Conservation (phyloP, 2,113 vertebrate species). For the human region DNA sequence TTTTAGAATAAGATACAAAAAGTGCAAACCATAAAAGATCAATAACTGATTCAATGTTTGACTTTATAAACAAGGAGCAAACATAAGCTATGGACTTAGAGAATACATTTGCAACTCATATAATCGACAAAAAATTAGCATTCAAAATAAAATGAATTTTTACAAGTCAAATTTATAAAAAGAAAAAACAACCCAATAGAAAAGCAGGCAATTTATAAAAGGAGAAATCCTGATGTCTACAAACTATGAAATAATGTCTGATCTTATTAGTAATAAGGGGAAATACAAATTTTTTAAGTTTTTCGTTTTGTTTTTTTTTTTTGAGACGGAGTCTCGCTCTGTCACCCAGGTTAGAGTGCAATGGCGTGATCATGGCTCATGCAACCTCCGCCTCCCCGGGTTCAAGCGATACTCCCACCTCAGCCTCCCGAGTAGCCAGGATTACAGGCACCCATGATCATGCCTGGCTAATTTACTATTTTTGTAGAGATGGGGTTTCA, state of each 20-base stretch:
- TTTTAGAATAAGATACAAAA: background rate
- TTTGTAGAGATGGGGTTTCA: too few relatives aligned
- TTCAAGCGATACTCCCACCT: too few relatives aligned
- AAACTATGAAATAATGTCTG: background rate
- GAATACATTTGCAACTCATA: background rate
- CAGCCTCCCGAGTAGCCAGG: too few relatives aligned
- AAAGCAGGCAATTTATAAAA: background rate
- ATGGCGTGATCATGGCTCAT: too few relatives aligned
- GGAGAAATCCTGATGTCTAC: background rate
- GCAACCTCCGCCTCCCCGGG: too few relatives aligned
- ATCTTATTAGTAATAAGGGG: background rate
- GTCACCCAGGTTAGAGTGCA: too few relatives aligned
- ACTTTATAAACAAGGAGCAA: slow-evolving; percentile 28
- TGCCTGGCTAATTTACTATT: too few relatives aligned
- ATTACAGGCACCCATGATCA: too few relatives aligned
- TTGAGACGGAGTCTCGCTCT: too few relatives aligned
- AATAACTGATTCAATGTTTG: background rate
- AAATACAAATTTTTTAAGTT: background rate
- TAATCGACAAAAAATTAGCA: background rate
- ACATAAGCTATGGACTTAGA: background rate
- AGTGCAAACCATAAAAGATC: background rate
- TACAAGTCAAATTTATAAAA: slow-evolving; percentile 6
- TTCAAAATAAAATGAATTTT: background rate
- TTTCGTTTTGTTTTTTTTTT: too few relatives aligned
- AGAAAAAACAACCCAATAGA: background rate